phyloP scores from a whole-genome alignment of 2,888 invertebrate species.

The Mimachlamys varia region DNA sequence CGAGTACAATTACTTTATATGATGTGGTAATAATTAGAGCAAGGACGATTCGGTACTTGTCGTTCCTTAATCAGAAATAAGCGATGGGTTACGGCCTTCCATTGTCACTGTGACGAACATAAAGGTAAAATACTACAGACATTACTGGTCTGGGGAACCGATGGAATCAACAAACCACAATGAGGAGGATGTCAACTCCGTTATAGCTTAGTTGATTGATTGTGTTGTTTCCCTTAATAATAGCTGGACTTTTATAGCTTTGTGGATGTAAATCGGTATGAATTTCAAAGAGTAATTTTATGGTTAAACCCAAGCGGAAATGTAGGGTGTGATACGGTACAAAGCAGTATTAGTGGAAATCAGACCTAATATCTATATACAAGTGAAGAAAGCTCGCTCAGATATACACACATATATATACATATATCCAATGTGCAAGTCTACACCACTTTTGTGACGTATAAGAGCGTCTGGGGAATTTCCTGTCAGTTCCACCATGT shows the following conservation, averaged over 20 bases:
- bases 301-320: not conserved
- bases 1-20: not conserved
- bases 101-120: not conserved
- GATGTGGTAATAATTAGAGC: not conserved
- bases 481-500: not conserved
- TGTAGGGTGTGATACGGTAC: not conserved
- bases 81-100: not conserved
- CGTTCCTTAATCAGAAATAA: not conserved
- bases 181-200: not conserved
- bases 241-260: no score
- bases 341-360: not conserved
- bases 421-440: not conserved
- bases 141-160: not conserved
- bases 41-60: not conserved
- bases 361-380: not conserved
- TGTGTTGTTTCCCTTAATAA: no score
- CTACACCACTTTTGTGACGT: not conserved
- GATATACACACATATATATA: no score
- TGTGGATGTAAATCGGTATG: not conserved
- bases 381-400: not conserved
- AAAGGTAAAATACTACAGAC: not conserved
- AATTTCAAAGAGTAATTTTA: not conserved
- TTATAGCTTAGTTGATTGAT: not conserved
- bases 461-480: not conserved
- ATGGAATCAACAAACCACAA: not conserved